Evolutionary conservation across 2,113 vertebrate species (phyloP), one percentile per base, ranked within the genome.

Genomic region (Phyllopteryx taeniolatus): DNA sequence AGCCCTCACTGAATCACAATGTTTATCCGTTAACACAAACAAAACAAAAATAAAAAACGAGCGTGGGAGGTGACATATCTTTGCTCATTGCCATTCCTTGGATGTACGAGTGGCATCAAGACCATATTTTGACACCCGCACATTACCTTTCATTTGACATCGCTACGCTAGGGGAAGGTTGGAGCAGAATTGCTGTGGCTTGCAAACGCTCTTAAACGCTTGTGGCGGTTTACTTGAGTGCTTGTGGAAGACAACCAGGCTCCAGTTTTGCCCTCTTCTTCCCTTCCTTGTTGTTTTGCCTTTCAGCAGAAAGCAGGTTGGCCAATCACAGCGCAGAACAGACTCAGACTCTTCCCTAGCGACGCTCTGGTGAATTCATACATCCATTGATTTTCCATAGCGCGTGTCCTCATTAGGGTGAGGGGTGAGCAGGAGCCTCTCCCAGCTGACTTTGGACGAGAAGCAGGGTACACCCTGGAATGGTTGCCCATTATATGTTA

Each of bases 201-300:
- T 78, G 79, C 72, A 67, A 61, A 22, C 20, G 69, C 72, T 75
- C 74, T 69, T 82, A 85, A 90, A 85, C 84, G 86, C 64, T 73
- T 86, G 87, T 75, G 83, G 87, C 85, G 86, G 80, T 79, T 87
- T 42, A 76, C 76, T 84, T 68, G 79, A 91, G 90, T 87, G 86
- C 86, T 83, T 69, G 68, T 71, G 77, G 80, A 86, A 59, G 62
- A 72, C 33, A 75, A 71, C 51, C 82, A 77, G 56, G 77, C 80
- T 27, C 27, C 27, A 27, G 27, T 27, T 27, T 27, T 27, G 27
- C 27, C 27, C 27, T 27, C 27, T 27, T 27, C 27, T 27, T 27
- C 27, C 27, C 27, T 27, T 27, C 27, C 27, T 27, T 27, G 27
- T 27, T 27, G 27, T 27, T 27, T 27, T 27, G 27, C 27, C 27